Evolutionary conservation across 2,113 vertebrate species (phyloP), one percentile per base, ranked within the genome.

Genomic region (Rhynchomys soricoides): DNA sequence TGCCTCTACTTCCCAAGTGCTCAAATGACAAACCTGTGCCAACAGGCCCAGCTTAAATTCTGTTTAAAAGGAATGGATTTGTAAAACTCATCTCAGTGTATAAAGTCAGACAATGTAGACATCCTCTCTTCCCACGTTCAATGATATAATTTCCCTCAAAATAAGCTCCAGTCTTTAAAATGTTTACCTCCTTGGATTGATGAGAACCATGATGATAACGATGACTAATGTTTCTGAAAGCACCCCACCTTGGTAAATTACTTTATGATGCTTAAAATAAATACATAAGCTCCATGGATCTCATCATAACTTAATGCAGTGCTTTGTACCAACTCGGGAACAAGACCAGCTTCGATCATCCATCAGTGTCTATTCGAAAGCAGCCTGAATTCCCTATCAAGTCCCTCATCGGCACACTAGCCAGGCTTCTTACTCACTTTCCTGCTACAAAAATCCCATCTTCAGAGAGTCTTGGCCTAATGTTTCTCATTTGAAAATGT

Each of bases 141-240:
- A 79, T 74, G 64, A 81, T 50, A 57, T 16, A 73, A 12, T 85
- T 55, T 52, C 85, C 48, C 55, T 93, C 82, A 88, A 93, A 48
- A 85, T 0, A 45, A 82, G 3, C 19, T 87, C 66, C 48, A 66
- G 86, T 29, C 95, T 89, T 89, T 37, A 75, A 87, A 89, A 29
- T 50, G 5, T 55, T 45, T 37, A 21, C 34, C 6, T 26, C 64
- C 55, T 64, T 64, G n/a, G 15, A 4, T 2, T 70, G 31, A 89
- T 93, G 91, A 89, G 74, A 45, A 71, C 79, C 79, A 73, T 93
- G 73, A 96, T 1, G 19, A 95, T 91, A 86, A 86, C 34, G 55
- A 93, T 96, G 91, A 94, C 70, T 92, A 97, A 97, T 91, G 73
- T 48, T 96, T 48, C 96, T 97, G 64, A 91, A 97, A 96, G 91